Evolutionary conservation across 1,140 invertebrate genomes (phyloP), one percentile per base, ranked within the genome.

Genomic region (Armadillidium nasatum): DNA sequence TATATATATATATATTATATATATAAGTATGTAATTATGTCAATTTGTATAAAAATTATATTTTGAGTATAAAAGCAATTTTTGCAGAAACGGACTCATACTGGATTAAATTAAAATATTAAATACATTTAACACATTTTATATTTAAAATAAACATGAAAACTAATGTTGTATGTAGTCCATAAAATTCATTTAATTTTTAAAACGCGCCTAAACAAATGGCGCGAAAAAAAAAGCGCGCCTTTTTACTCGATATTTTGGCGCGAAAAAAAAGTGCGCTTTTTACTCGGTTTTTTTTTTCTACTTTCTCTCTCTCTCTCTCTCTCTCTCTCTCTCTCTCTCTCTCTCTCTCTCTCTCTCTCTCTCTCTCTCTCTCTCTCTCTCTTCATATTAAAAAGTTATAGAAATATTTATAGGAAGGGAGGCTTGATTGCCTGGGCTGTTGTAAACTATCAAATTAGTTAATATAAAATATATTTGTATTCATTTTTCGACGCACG

Each of bases 131-230:
- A 60, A 19, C 50, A 60, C 7, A 60, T 60, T 60, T 2, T 60
- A 60, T 60, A 60, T 60, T 4, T 15, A 19, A 4, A 60, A 50
- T 50, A 50, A 50, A 50, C 46, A 50, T 50, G 46, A 15, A 15
- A 50, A 50, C 46, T 15, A 50, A 50, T 50, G 46, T 50, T 50
- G 46, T 50, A 50, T 50, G 46, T 15, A 50, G 46, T 50, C 46
- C 46, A 50, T 50, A 50, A 50, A 50, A 50, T 50, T 50, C 46
- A 15, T 50, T 50, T 50, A 50, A 50, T 50, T 50, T 50, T 50
- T 50, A 50, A 50, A 50, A 15, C 46, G 46, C 46, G 46, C 15
- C 9, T 10, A 50, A 15, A 15, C 46, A 50, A 50, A 50, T 50
- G 46, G 46, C 15, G 46, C 46, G 46, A 50, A 50, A 50, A 50